Evolutionary conservation across 2,888 invertebrate genomes (phyloP), one percentile per base, ranked within the genome.

Genomic region (Coelogynopora nodosa): DNA sequence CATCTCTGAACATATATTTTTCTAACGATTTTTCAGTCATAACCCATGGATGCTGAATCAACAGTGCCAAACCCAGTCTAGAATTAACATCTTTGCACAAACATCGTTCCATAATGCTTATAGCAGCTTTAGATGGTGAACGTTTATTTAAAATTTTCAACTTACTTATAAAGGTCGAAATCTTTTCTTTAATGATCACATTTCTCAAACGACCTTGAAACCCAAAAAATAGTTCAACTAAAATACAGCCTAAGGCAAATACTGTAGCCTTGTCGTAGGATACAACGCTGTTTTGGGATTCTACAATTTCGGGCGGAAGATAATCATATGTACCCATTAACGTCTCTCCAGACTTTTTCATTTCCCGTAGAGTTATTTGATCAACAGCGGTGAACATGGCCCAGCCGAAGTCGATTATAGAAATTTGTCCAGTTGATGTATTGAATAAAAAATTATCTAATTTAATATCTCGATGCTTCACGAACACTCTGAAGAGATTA

Each of bases 321-420:
- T 86, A 86, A 86, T 86, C 86, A 86, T 83, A 86, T 23, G 86
- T 86, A 0, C 86, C 86, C 86, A 86, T 86, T n/a, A 86, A 31
- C 1, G 86, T 86, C 82, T 86, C 86, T 23, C 86, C 86, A 23
- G 86, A 86, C 23, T 82, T 26, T 86, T 86, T 86, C 0, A 86
- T 80, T 82, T 86, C 86, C 28, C 82, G 30, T 5, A 86, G 27
- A 27, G 82, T 84, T 0, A 86, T 82, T 0, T 30, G 23, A 82
- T 86, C 86, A 18, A 86, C n/a, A 82, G 86, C 86, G 0, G 30
- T 86, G 31, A 83, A 86, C 86, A 86, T 86, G 27, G 86, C 80
- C 86, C 86, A 86, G 23, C 86, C 86, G 29, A 86, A 86, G 28
- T 86, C 86, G 27, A 86, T 86, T 10, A 86, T 86, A 27, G 74